Percentiles rank a stretch among this genome's conserved stretches.
Conservation (phyloP, 2,113 vertebrate genomes). For the Rhinoptilus africanus region DNA sequence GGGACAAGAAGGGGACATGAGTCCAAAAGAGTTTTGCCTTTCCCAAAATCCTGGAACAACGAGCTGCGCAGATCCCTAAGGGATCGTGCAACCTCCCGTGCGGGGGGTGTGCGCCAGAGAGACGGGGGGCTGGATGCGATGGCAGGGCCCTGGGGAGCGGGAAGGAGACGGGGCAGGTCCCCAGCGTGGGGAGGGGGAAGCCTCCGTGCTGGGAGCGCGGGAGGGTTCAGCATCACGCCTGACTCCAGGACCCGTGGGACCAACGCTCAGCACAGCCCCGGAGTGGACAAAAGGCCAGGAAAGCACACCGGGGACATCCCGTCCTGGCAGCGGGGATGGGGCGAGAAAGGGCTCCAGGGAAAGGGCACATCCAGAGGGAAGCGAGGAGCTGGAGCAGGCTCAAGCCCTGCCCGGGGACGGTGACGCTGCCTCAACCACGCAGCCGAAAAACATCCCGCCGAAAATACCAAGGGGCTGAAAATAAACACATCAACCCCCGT, state of each 20-base stretch:
- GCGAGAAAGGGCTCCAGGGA: not conserved
- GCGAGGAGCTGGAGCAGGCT: not conserved
- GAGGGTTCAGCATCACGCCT: rapidly evolving
- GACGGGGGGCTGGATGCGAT: rapidly evolving
- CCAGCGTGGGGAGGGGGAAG: not conserved
- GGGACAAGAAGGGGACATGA: not conserved
- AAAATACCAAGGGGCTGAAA: not conserved
- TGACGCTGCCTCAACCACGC: not conserved
- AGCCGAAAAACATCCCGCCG: not conserved
- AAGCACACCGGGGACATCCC: not conserved
- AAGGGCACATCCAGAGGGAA: not conserved
- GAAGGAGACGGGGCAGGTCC: not conserved
- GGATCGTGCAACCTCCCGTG: not conserved
- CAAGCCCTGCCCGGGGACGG: not conserved
- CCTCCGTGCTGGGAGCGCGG: rapidly evolving
- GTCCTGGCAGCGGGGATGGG: not conserved
- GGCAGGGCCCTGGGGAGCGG: not conserved
- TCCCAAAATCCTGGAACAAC: not conserved
- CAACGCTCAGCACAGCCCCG: not conserved
- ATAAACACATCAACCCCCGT: not conserved
- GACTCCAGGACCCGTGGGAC: not conserved
- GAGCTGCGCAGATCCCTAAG: not conserved
- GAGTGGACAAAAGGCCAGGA: not conserved
- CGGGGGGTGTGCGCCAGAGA: too few species aligned
- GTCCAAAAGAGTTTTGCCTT: not conserved